Percentiles rank a stretch among this genome's conserved stretches.
Evolutionary conservation across 2,113 vertebrate species (phyloP).

Genomic region (Vulpes ferrilata): DNA sequence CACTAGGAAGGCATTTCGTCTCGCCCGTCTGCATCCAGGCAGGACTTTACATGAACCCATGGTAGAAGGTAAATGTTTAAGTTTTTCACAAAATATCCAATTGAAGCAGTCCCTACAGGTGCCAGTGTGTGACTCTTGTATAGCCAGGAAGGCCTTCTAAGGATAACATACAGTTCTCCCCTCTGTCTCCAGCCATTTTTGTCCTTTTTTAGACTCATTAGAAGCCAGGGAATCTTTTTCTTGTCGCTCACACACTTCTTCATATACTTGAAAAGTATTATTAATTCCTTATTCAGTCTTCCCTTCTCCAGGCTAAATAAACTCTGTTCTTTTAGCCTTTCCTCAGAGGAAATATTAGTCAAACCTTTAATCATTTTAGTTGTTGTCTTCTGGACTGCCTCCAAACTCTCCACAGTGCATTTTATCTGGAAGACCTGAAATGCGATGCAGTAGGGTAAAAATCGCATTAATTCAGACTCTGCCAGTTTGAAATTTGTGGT

Average conservation of each 20-base stretch:
- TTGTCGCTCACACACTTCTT: conserved; percentile 61
- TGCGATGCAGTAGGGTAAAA: conserved; percentile 40
- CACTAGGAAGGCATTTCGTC: background rate
- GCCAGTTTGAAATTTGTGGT: conserved; percentile 68
- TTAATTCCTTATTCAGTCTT: conserved; percentile 73
- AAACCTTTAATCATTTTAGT: conserved; percentile 82
- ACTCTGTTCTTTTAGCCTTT: conserved; percentile 73
- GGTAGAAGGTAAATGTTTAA: background rate
- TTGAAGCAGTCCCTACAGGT: background rate
- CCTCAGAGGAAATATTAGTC: conserved; percentile 79
- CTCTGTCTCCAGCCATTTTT: background rate
- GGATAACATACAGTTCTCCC: background rate
- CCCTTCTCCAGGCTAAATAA: conserved; percentile 78
- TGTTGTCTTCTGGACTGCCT: conserved; percentile 71
- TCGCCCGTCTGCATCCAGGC: background rate
- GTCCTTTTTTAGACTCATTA: conserved; percentile 51
- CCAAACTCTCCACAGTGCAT: conserved; percentile 66
- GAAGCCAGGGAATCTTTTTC: conserved; percentile 49
- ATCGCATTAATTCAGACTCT: conserved; percentile 54
- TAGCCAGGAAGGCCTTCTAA: background rate
- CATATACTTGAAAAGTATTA: conserved; percentile 64
- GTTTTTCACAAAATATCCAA: background rate
- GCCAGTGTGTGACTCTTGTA: background rate
- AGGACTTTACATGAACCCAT: background rate
- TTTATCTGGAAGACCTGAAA: conserved; percentile 66